Percentiles rank a stretch among this genome's conserved stretches.
Evolutionary conservation across 1,140 invertebrate species (phyloP).

Genomic region (Pygmarrhopalites habei): DNA sequence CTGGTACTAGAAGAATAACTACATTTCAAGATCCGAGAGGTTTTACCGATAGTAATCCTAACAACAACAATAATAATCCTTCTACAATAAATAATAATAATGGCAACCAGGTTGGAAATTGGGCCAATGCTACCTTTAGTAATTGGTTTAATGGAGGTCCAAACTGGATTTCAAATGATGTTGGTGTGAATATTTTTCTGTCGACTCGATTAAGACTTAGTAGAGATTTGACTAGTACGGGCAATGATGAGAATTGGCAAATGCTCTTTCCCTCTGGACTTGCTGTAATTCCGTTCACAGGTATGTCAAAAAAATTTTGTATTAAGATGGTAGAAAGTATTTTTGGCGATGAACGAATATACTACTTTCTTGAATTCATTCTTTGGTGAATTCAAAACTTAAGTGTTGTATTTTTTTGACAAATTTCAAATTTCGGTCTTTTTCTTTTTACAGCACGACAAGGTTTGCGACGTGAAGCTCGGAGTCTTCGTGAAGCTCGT

Average conservation of each 20-base stretch:
- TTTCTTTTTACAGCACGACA: constrained; percentile 3
- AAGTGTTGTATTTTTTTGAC: no score
- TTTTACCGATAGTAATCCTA: constrained; percentile 2
- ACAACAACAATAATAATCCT: not conserved
- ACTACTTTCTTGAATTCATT: no score
- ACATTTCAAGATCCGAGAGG: not conserved
- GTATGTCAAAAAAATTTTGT: no score
- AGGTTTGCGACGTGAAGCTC: not conserved
- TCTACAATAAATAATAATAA: no score
- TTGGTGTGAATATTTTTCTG: constrained; percentile 2
- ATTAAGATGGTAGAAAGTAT: no score
- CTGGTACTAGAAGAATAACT: not conserved
- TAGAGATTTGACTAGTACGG: no score
- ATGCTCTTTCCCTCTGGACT: constrained; percentile 9
- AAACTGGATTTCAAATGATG: constrained; percentile 21
- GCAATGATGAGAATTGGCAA: constrained; percentile 12
- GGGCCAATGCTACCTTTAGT: not conserved
- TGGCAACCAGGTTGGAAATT: not conserved
- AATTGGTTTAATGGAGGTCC: constrained; percentile 11
- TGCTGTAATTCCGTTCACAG: not conserved
- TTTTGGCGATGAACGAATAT: no score
- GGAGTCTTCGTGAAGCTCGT: not conserved
- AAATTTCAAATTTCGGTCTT: not conserved
- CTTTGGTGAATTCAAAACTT: no score
- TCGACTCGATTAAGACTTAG: not conserved